A percentile compares a stretch with the other conserved stretches of the same genome.
These are phyloP conservation scores for Tragelaphus strepsiceros DNA, from an alignment of 2,113 vertebrate species.

Conservation along the genomic window DNA sequence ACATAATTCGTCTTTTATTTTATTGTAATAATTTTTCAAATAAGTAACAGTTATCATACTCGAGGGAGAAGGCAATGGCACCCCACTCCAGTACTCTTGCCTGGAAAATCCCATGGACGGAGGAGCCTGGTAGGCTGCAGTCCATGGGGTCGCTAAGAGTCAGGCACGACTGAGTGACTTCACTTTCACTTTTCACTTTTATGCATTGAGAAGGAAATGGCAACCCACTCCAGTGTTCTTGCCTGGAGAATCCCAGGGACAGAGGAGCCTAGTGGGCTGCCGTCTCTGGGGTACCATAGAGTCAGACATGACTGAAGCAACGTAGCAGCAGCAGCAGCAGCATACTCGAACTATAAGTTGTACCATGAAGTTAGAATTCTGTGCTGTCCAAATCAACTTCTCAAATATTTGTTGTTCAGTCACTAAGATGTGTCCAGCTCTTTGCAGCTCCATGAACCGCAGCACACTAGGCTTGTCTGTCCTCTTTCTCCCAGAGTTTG, in stretches of 20 bases:
- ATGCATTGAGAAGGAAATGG: too few species aligned
- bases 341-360: not conserved
- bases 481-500: not conserved
- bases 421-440: not conserved
- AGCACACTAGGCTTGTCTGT: not conserved
- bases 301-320: too few species aligned
- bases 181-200: too few species aligned
- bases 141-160: too few species aligned
- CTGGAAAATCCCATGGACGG: too few species aligned
- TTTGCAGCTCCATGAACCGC: not conserved
- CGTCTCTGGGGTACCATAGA: too few species aligned
- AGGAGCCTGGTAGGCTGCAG: too few species aligned
- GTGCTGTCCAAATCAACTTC: not conserved
- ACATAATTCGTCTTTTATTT: not conserved
- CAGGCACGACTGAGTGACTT: too few species aligned
- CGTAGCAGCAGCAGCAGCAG: not conserved
- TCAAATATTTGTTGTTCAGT: not conserved
- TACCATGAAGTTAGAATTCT: not conserved
- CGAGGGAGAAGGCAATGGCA: not conserved
- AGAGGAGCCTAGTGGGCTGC: too few species aligned
- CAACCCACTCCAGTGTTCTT: too few species aligned
- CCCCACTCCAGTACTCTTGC: too few species aligned
- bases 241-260: too few species aligned
- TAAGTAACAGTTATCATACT: not conserved
- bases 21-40: not conserved